Percentiles rank a stretch among this genome's conserved stretches.
Evolutionary conservation across 1,140 invertebrate genomes (phyloP).

Genomic region (Pseudobourletiella spinata): DNA sequence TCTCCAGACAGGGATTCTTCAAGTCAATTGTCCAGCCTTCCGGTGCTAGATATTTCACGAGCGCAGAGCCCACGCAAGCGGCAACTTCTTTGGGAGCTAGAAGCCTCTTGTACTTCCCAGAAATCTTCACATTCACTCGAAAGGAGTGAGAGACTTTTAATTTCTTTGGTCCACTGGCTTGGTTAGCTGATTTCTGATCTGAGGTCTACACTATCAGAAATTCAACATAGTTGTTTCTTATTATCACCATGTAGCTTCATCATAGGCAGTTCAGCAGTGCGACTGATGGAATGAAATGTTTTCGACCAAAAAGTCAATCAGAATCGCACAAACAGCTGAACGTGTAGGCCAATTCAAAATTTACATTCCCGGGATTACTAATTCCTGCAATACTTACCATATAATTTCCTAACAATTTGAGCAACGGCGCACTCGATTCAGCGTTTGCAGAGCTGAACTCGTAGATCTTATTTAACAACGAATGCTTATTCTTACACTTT

Average conservation of each 20-base stretch:
- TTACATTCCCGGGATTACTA: too few relatives aligned
- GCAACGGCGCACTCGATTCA: too few relatives aligned
- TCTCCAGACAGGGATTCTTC: not conserved
- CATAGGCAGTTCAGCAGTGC: not conserved
- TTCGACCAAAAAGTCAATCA: too few relatives aligned
- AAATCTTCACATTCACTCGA: conserved; percentile 10
- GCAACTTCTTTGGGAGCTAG: not conserved
- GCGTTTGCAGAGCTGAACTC: too few relatives aligned
- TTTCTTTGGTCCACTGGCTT: not conserved
- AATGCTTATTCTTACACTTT: not conserved
- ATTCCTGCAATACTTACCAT: too few relatives aligned
- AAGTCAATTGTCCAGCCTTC: not conserved
- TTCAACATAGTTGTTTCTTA: not conserved
- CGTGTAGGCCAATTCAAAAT: too few relatives aligned
- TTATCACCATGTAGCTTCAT: not conserved
- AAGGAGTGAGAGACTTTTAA: not conserved
- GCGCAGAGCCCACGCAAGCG: not conserved
- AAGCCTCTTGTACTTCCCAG: not conserved
- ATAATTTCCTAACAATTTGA: too few relatives aligned
- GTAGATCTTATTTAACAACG: not conserved
- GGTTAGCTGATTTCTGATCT: not conserved
- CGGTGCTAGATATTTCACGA: conserved; percentile 3
- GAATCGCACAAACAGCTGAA: too few relatives aligned
- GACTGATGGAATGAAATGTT: too few relatives aligned
- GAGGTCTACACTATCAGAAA: not conserved